Percentiles rank a stretch among this genome's conserved stretches.
Evolutionary conservation across 2,888 invertebrate species (phyloP).

Genomic region (Aspidiotus destructor): DNA sequence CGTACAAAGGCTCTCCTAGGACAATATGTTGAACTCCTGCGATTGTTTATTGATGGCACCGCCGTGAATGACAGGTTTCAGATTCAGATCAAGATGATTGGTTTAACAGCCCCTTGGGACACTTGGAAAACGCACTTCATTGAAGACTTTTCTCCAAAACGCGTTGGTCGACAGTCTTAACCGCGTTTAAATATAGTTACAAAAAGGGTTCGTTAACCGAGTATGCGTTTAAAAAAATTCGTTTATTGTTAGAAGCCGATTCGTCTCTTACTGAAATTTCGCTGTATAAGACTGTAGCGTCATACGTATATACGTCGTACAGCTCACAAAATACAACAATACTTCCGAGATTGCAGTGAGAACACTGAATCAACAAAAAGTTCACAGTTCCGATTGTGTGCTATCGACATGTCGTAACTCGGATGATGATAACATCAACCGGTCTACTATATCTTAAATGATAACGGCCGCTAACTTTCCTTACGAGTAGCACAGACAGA

Average conservation of each 20-base stretch:
- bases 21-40: background rate
- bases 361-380: too few species aligned
- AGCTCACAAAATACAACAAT: too few species aligned
- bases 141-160: background rate
- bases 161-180: background rate
- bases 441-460: too few species aligned
- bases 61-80: background rate
- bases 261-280: background rate
- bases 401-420: too few species aligned
- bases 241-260: background rate
- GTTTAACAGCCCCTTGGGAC: background rate
- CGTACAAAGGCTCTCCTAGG: background rate
- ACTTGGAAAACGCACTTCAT: background rate
- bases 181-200: background rate
- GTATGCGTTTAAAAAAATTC: background rate
- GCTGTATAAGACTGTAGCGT: too few species aligned
- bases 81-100: background rate
- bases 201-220: background rate
- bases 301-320: too few species aligned
- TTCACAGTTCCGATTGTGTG: too few species aligned
- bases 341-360: too few species aligned
- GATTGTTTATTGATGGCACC: background rate
- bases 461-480: too few species aligned
- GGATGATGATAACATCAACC: too few species aligned
- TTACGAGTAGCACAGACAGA: too few species aligned